A percentile compares a stretch with the other conserved stretches of the same genome.
These are phyloP conservation scores for Onychostruthus taczanowskii DNA, from an alignment of 2,113 vertebrate species.

Conservation along the genomic window DNA sequence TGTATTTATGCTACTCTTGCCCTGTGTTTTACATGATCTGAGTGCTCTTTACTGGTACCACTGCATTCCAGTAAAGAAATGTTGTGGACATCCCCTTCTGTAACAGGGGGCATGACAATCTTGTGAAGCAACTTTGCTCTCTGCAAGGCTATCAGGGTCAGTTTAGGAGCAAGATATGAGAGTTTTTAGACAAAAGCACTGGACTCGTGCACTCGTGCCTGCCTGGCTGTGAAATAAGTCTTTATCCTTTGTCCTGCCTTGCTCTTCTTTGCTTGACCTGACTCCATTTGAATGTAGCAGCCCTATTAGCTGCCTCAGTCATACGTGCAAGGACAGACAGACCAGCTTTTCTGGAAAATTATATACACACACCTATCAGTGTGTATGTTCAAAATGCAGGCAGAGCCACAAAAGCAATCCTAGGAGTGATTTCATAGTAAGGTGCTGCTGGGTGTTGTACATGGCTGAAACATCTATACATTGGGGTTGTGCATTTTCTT, in stretches of 20 bases:
- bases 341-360: not conserved
- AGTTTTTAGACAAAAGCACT: not conserved
- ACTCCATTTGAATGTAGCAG: not conserved
- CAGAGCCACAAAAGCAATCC: not conserved
- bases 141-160: not conserved
- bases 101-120: not conserved
- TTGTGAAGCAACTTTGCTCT: not conserved
- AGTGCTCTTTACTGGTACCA: not conserved
- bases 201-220: not conserved
- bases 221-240: not conserved
- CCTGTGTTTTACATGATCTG: not conserved
- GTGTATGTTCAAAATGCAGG: not conserved
- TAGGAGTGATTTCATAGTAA: not conserved
- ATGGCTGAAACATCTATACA: accelerated
- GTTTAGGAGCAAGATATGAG: not conserved
- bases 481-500: not conserved
- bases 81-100: not conserved
- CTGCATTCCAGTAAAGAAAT: not conserved
- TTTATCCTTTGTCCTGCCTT: not conserved
- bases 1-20: not conserved
- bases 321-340: not conserved
- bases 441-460: not conserved
- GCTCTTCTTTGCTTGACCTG: not conserved
- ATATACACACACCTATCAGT: not conserved
- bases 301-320: not conserved